Percentiles rank a stretch among this genome's conserved stretches.
Conservation (phyloP, 2,888 invertebrate genomes). For the Mactromeris polynyma region DNA sequence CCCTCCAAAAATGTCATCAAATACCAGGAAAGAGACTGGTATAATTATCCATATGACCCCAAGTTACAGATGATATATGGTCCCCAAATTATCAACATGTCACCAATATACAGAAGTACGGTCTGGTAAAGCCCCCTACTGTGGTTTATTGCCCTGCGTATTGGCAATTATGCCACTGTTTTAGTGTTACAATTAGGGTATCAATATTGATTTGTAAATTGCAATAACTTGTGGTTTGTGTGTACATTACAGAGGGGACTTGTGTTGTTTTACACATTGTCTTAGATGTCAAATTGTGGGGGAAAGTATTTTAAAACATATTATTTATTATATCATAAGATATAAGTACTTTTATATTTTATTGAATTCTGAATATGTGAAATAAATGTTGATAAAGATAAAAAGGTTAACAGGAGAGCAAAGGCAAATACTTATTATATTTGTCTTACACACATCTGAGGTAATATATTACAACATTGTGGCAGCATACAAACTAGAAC, state of each 20-base stretch:
- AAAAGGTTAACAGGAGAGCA: too few relatives aligned
- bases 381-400: too few relatives aligned
- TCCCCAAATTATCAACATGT: constrained; percentile 34
- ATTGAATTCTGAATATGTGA: too few relatives aligned
- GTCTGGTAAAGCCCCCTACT: not conserved
- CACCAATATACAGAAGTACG: constrained; percentile 32
- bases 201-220: not conserved
- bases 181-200: not conserved
- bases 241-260: not conserved
- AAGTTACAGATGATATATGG: not conserved
- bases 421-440: too few relatives aligned
- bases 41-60: constrained; percentile 9
- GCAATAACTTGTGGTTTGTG: not conserved
- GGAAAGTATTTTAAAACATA: too few relatives aligned
- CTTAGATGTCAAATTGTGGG: not conserved
- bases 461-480: not conserved
- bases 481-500: not conserved
- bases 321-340: too few relatives aligned
- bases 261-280: not conserved
- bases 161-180: not conserved
- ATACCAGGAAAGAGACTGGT: not conserved
- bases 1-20: not conserved
- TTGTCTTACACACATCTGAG: too few relatives aligned
- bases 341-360: too few relatives aligned
- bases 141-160: not conserved